Evolutionary conservation across 2,797 vertebrate genomes (phyloP), one percentile per base, ranked within the genome.

Genomic region (Hyperoplus lanceolatus): DNA sequence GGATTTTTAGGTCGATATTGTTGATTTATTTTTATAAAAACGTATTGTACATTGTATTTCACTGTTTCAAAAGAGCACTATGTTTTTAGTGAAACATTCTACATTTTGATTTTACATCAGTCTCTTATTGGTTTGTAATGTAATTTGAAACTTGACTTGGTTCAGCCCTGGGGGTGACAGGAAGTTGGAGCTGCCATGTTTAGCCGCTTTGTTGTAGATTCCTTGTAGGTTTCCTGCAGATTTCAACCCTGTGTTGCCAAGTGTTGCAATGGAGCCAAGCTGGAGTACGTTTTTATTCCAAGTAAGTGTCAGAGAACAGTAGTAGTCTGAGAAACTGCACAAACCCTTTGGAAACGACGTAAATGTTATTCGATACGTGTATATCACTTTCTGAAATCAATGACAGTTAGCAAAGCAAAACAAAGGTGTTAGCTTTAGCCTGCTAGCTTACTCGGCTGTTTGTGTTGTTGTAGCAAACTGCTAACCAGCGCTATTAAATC

Each of bases 211-310:
- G 95, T 96, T 95, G 93, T 94, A 94, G 93, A 91, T 85, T 92
- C 90, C 89, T 92, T 87, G 79, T 90, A 90, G 92, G 89, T 91
- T 92, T 93, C 91, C 92, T 92, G 91, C 93, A 92, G 91, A 90
- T 92, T 89, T 92, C 82, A 87, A 79, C 88, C 3, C 4, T 43
- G 61, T 57, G 62, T 36, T 70, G 45, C 56, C 29, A 88, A 92
- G 92, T 92, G 89, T 91, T 92, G 94, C 92, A 89, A 96, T 96
- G 95, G 95, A 96, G 89, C 90, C 94, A 90, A 95, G 95, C 92
- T 96, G 95, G 95, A 96, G 95, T 94, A 93, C 95, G 80, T 96
- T 95, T 93, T 90, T 95, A 92, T 95, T 95, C 84, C 94, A 95
- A 88, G 94, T 96, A 93, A 94, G 94, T 85, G 75, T 12, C 54